Evolutionary conservation across 2,113 vertebrate species (phyloP).

Genomic region (Stegostoma tigrinum): DNA sequence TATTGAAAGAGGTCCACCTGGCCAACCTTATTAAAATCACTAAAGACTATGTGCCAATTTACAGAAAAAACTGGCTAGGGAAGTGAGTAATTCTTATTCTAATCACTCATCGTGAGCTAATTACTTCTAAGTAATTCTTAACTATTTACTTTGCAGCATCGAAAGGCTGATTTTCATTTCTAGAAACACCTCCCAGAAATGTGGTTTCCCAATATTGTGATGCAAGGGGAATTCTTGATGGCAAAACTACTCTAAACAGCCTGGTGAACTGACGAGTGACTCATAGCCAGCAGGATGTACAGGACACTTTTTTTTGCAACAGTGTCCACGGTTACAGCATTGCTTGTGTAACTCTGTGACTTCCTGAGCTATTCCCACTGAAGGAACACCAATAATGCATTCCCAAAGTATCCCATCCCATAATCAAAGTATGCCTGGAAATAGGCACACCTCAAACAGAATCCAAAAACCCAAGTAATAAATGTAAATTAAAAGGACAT

Average conservation of each 20-base stretch:
- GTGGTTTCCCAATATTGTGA: background rate
- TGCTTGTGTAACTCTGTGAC: background rate
- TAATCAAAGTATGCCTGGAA: background rate
- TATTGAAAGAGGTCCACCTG: no score
- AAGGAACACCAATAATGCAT: background rate
- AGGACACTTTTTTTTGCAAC: background rate
- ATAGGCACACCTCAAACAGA: background rate
- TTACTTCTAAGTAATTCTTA: background rate
- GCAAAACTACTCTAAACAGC: background rate
- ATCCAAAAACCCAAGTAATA: background rate
- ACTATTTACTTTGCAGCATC: background rate
- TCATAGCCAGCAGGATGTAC: background rate
- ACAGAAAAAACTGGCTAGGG: no score
- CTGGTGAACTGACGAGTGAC: background rate
- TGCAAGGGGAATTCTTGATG: background rate
- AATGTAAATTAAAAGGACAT: background rate
- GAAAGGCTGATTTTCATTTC: background rate
- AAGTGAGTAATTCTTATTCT: background rate
- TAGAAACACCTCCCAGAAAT: background rate
- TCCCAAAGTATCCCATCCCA: background rate
- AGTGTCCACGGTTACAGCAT: background rate
- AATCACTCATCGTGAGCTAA: background rate
- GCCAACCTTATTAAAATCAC: no score
- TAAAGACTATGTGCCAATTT: no score
- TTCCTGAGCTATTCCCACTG: background rate